Evolutionary conservation across 2,113 vertebrate species (phyloP).

Genomic region (Bufo bufo): DNA sequence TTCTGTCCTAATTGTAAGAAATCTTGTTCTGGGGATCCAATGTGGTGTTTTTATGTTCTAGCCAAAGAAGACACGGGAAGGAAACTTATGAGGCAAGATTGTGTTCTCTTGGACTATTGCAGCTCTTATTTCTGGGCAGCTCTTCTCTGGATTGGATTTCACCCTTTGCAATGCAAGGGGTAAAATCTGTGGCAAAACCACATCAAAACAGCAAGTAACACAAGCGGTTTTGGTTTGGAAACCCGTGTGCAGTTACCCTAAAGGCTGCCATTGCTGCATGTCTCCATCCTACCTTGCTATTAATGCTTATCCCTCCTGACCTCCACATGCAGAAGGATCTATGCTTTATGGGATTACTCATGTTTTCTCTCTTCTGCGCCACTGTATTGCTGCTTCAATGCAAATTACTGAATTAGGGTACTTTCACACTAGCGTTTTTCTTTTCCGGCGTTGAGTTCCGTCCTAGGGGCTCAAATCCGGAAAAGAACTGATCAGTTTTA

Average conservation of each 20-base stretch:
- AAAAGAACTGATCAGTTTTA: too few species aligned
- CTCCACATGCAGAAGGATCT: neutral
- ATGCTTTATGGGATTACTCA: neutral
- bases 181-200: too few species aligned
- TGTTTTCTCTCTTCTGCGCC: neutral
- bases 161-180: neutral
- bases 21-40: neutral
- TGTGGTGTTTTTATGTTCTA: constrained; percentile 67
- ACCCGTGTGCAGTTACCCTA: neutral
- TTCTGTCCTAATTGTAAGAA: neutral
- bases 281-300: neutral
- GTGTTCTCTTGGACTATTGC: constrained; percentile 58
- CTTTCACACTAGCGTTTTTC: too few species aligned
- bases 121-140: neutral
- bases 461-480: too few species aligned
- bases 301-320: neutral
- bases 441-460: too few species aligned
- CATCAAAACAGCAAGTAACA: too few species aligned
- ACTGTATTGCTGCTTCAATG: neutral
- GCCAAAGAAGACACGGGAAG: constrained; percentile 70
- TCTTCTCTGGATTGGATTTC: neutral
- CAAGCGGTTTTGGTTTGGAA: too few species aligned
- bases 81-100: constrained; percentile 68
- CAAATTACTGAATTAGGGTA: neutral
- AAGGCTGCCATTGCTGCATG: neutral